Conservation (phyloP, 2,888 invertebrate species). For the Drosophila falleni region DNA sequence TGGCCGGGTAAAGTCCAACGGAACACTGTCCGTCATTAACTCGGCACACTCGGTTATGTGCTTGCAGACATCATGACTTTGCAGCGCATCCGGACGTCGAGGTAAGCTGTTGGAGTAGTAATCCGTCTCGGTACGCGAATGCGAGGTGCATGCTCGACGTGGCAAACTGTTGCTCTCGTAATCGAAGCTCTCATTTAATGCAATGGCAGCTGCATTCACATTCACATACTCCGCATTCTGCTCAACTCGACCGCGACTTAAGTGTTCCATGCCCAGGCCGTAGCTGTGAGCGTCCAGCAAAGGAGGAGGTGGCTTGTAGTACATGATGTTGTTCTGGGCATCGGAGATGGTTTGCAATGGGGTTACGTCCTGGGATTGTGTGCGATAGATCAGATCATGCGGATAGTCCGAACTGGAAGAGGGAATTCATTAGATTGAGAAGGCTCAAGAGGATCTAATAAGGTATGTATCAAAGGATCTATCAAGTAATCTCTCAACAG, state of each 20-base stretch:
- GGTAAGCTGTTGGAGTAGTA: constrained; percentile 84
- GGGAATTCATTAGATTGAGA: neutral
- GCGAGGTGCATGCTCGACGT: constrained; percentile 83
- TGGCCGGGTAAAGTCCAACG: constrained; percentile 76
- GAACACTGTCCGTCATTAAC: constrained; percentile 75
- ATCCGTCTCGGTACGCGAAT: constrained; percentile 82
- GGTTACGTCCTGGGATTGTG: constrained; percentile 90
- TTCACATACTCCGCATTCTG: constrained; percentile 76
- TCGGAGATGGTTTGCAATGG: constrained; percentile 69
- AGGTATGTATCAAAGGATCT: no score
- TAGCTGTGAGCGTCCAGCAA: constrained; percentile 72
- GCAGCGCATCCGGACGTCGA: constrained; percentile 78
- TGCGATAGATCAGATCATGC: constrained; percentile 92
- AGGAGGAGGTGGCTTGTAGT: constrained; percentile 84
- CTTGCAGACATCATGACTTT: constrained; percentile 83
- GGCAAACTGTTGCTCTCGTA: constrained; percentile 85
- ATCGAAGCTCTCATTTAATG: constrained; percentile 79
- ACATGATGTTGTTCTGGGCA: constrained; percentile 80
- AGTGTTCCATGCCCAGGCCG: constrained; percentile 68
- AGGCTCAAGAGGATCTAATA: no score
- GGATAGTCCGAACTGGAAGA: constrained; percentile 55
- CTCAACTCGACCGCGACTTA: constrained; percentile 64
- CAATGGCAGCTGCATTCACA: constrained; percentile 71
- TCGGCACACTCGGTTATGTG: constrained; percentile 85
- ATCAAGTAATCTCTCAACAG: no score